Base-by-base conservation (phyloP, 1,140 invertebrate genomes). In the Bombus turneri region DNA sequence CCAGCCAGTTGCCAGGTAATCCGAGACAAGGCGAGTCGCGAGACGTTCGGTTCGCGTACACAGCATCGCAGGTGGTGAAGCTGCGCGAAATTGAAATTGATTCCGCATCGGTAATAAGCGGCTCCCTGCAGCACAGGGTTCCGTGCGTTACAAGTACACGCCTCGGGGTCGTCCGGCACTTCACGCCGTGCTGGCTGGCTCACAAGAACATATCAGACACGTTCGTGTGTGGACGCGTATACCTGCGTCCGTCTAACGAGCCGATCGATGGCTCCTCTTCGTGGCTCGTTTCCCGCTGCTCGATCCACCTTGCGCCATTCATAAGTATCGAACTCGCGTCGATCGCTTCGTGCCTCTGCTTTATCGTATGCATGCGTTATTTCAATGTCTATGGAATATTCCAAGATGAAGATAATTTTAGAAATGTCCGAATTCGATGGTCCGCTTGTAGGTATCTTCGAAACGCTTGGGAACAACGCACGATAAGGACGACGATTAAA, bases 21-120 rank as follows among this genome's bases (percentile, higher is more conserved):
- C 85, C 39, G 9, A 64, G 76, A n/a, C 62, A 43, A 62, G 81
- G 64, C 80, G 81, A 89, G 87, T 81, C 76, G 81, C 87, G 73
- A 85, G 87, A 72, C 69, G 66, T 31, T n/a, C 31, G 47, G 74
- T 86, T 68, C 64, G 79, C 80, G 87, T n/a, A 31, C 72, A 76
- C 79, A 71, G 83, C 81, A 86, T 91, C 88, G 88, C 89, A 90
- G 89, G 89, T 88, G 89, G 88, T 90, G 89, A 88, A 86, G 86
- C 86, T 66, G 81, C 83, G 91, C 86, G 72, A 91, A 92, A 92
- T 92, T 92, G 90, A 92, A 91, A 92, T 91, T 91, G 90, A 92
- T 91, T 92, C 87, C 91, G 90, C 87, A 87, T 91, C 87, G 89
- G 91, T 92, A 91, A 92, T 92, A 91, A 91, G 85, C 86, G 81